phyloP scores from a whole-genome alignment of 2,797 vertebrate species.

The Epinephelus awoara region DNA sequence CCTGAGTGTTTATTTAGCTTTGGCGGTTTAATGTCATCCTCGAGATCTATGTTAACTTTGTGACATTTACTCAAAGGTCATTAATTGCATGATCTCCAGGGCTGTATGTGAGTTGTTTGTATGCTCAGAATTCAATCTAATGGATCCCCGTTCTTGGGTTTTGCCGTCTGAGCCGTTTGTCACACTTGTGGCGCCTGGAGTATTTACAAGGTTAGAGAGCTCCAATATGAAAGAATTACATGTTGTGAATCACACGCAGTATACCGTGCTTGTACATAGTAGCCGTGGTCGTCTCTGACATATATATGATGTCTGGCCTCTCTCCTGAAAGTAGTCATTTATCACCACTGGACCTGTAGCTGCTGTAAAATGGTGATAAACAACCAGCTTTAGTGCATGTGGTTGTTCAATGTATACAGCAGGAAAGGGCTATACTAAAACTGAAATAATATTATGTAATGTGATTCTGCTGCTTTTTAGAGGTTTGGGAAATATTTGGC shows the following conservation, averaged over 20 bases:
- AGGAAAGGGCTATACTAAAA: neutral
- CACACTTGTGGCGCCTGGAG: neutral
- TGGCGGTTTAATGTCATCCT: slow-evolving; percentile 4
- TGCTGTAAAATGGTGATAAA: slow-evolving; percentile 36
- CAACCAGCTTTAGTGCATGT: neutral
- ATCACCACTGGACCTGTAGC: slow-evolving; percentile 11
- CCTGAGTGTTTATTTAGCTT: neutral
- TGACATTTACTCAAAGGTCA: slow-evolving; percentile 26
- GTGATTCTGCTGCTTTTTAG: slow-evolving; percentile 4
- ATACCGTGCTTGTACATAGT: neutral
- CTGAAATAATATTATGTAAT: neutral
- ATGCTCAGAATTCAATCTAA: neutral
- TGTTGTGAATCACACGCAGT: slow-evolving; percentile 5
- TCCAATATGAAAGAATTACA: slow-evolving; percentile 1
- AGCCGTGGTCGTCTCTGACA: neutral
- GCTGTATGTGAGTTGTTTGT: neutral
- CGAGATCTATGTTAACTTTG: neutral
- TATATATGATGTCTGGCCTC: slow-evolving; percentile 9
- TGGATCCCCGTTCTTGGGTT: neutral
- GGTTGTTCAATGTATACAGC: slow-evolving; percentile 1
- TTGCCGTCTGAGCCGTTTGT: neutral
- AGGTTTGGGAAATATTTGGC: neutral
- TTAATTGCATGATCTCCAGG: neutral
- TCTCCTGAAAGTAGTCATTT: slow-evolving; percentile 1
- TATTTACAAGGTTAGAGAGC: neutral